Evolutionary conservation across 1,140 invertebrate genomes (phyloP).

Genomic region (Matsumurasca onukii): DNA sequence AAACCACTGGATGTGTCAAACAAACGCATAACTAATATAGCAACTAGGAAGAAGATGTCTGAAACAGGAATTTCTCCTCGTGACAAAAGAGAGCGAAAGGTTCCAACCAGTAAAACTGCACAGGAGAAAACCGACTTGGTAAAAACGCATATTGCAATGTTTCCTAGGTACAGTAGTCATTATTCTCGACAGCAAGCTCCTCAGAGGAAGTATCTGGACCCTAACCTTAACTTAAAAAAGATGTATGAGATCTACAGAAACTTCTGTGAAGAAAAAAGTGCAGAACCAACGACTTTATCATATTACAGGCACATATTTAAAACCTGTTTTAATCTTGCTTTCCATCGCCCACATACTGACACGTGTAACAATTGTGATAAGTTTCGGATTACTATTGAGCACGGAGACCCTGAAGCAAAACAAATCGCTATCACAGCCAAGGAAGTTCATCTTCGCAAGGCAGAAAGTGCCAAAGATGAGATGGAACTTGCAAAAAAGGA

Average conservation of each 20-base stretch:
- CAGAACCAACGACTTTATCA: neutral
- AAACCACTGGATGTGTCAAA: conserved; percentile 18
- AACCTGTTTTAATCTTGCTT: neutral
- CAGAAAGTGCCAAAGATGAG: neutral
- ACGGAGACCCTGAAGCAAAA: neutral
- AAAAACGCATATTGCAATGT: conserved; percentile 21
- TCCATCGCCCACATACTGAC: no score
- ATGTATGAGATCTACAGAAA: conserved; percentile 21
- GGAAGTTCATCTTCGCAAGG: neutral
- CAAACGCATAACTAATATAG: neutral
- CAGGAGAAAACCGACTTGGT: conserved; percentile 1
- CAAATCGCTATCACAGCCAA: neutral
- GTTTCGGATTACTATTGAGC: neutral
- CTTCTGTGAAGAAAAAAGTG: neutral
- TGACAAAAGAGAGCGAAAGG: neutral
- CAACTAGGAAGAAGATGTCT: neutral
- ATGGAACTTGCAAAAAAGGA: neutral
- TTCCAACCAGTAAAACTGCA: neutral
- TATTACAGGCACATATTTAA: conserved; percentile 16
- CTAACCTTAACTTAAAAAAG: conserved; percentile 28
- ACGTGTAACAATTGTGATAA: neutral
- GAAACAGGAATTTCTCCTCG: neutral
- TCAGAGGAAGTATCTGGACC: conserved; percentile 23
- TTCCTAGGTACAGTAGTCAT: conserved; percentile 31
- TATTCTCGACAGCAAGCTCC: conserved; percentile 32